Evolutionary conservation across 1,140 invertebrate species (phyloP).

Genomic region (Hetaerina americana): DNA sequence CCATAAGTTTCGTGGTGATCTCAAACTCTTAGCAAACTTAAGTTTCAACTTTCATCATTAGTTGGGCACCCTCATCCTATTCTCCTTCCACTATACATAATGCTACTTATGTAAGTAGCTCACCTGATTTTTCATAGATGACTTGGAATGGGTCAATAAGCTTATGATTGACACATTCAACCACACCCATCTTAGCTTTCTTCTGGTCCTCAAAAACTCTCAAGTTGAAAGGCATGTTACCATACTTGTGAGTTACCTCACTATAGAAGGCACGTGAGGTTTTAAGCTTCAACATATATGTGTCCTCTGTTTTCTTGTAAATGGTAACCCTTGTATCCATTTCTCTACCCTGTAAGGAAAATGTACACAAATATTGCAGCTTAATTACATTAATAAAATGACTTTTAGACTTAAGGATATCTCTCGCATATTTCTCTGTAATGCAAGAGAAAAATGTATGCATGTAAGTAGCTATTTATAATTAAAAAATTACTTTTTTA

Average conservation of each 20-base stretch:
- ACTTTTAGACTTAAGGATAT: too few relatives aligned
- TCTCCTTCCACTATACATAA: too few relatives aligned
- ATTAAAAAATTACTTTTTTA: too few relatives aligned
- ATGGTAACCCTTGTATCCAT: constrained; percentile 90
- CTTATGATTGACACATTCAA: constrained; percentile 96
- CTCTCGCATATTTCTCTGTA: too few relatives aligned
- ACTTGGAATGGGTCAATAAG: constrained; percentile 95
- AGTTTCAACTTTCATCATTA: too few relatives aligned
- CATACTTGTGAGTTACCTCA: constrained; percentile 87
- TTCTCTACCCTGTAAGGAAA: constrained; percentile 56
- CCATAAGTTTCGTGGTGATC: too few relatives aligned
- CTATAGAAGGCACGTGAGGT: constrained; percentile 89
- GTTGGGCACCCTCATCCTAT: too few relatives aligned
- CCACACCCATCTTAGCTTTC: constrained; percentile 92
- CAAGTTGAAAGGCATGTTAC: constrained; percentile 85
- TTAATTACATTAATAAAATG: too few relatives aligned
- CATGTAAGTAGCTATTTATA: too few relatives aligned
- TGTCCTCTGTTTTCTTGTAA: constrained; percentile 96
- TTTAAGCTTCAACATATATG: constrained; percentile 94
- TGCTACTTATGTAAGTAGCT: too few relatives aligned
- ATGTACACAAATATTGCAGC: not conserved
- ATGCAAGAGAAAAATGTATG: too few relatives aligned
- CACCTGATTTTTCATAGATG: constrained; percentile 47
- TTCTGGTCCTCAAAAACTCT: constrained; percentile 91
- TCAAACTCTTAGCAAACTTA: too few relatives aligned